Evolutionary conservation across 2,888 invertebrate genomes (phyloP).

Genomic region (Drosophila multiciliata): DNA sequence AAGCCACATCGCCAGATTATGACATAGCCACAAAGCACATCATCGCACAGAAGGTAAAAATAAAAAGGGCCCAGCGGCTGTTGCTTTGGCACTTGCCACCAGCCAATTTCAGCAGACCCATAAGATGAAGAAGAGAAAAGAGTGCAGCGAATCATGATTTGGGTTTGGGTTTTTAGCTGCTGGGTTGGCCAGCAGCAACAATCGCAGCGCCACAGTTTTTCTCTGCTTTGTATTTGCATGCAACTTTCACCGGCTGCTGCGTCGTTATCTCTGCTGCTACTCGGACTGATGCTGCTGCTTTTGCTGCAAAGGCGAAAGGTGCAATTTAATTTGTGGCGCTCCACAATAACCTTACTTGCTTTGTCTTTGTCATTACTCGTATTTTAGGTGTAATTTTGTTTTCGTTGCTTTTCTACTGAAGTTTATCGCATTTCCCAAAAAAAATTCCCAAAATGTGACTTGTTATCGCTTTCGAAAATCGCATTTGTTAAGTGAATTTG

Average conservation of each 20-base stretch:
- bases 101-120: conserved; percentile 19
- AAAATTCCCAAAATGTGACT: conserved; percentile 54
- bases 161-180: conserved; percentile 21
- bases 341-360: conserved; percentile 72
- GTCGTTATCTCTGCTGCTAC: conserved; percentile 39
- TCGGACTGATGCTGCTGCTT: conserved; percentile 14
- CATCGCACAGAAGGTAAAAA: conserved; percentile 5
- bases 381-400: conserved; percentile 51
- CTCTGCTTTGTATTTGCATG: conserved; percentile 69
- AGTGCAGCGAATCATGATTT: conserved; percentile 49
- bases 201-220: conserved; percentile 42
- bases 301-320: conserved; percentile 68
- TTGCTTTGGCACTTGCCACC: conserved; percentile 16
- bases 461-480: conserved; percentile 72
- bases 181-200: conserved; percentile 30
- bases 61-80: conserved; percentile 23
- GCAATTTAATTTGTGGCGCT: conserved; percentile 78
- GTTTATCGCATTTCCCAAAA: conserved; percentile 38
- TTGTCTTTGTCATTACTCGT: conserved; percentile 57
- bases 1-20: conserved; percentile 54
- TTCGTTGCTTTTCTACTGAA: conserved; percentile 46
- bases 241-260: conserved; percentile 74
- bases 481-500: conserved; percentile 61
- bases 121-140: conserved; percentile 21
- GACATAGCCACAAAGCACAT: conserved; percentile 49